phyloP scores from a whole-genome alignment of 1,140 invertebrate genomes.

The Belonocnema kinseyi region DNA sequence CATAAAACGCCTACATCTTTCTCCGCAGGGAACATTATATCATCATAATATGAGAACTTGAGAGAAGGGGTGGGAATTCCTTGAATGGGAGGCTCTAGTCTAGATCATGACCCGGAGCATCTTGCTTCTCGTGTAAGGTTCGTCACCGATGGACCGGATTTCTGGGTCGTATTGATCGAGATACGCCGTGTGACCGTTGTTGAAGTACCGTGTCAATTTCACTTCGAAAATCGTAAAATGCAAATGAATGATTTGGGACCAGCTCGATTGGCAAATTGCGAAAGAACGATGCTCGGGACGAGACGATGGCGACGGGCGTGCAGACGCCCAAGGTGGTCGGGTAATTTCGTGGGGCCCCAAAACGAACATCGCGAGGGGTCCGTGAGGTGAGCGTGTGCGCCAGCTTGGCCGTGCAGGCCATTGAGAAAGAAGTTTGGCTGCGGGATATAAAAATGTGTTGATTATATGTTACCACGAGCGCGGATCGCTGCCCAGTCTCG shows the following conservation, averaged over 20 bases:
- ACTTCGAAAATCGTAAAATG: slow-evolving; percentile 75
- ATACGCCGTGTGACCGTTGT: slow-evolving; percentile 29
- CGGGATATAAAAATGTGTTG: slow-evolving; percentile 76
- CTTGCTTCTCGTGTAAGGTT: not conserved
- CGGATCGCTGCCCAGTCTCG: slow-evolving; percentile 42
- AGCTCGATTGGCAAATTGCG: slow-evolving; percentile 73
- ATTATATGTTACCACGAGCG: slow-evolving; percentile 72
- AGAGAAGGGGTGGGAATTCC: too few relatives aligned
- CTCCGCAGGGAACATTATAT: too few relatives aligned
- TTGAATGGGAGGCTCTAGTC: not conserved
- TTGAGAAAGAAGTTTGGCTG: slow-evolving; percentile 72
- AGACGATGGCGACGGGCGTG: slow-evolving; percentile 58
- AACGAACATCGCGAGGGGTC: slow-evolving; percentile 55
- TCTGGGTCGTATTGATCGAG: slow-evolving; percentile 41
- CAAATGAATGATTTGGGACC: slow-evolving; percentile 66
- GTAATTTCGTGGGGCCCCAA: slow-evolving; percentile 71
- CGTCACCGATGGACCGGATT: slow-evolving; percentile 32
- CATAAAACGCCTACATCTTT: too few relatives aligned
- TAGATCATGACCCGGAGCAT: not conserved
- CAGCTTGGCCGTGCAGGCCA: slow-evolving; percentile 58
- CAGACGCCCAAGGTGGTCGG: slow-evolving; percentile 75
- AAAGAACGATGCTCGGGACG: slow-evolving; percentile 62
- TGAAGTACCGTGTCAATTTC: slow-evolving; percentile 68
- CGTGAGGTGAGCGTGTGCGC: slow-evolving; percentile 50
- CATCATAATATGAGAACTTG: too few relatives aligned